Base-by-base conservation (phyloP, 92 coral and sea anemone genomes). In the Scolanthus callimorphus region DNA sequence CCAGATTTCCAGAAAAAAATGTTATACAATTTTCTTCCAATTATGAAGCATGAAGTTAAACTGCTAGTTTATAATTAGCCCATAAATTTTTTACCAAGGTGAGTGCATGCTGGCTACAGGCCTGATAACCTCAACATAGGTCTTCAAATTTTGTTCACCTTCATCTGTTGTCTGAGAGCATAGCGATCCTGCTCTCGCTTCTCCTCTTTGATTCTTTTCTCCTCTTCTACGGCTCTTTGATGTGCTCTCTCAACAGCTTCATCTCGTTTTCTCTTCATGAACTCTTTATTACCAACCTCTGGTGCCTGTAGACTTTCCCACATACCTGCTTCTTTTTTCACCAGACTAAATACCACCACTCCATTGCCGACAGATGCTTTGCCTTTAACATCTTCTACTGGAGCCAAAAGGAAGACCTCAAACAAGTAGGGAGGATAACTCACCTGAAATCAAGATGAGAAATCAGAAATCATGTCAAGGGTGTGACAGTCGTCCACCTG, bases 371-470 rank as follows among this genome's bases (percentile, higher is more conserved):
- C 53, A 19, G 84, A 67, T 1, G 96, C 96, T 62, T 84, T 92
- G 25, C 94, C 82, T n/a, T 78, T 74, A 1, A 62, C 45, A 41
- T 92, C 96, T 55, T 92, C 82, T 8, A 92, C 96, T 60, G 70
- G 76, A 34, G 82, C 77, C 57, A 55, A 77, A 53, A 92, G 86
- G 52, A 73, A 92, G 39, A 73, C 91, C 59, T 92, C 98, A 88
- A 88, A 92, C 59, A 92, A 29, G 60, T 92, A 92, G 19, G 98
- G 98, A 29, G 98, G 98, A 39, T 88, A 92, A 79, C 96, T 92
- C 28, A 73, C 96, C 98, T 91, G 45, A n/a, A n/a, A n/a, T n/a
- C n/a, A n/a, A n/a, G n/a, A n/a, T n/a, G n/a, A n/a, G n/a, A n/a
- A n/a, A n/a, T n/a, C n/a, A n/a, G n/a, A n/a, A n/a, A n/a, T n/a